phyloP scores from a whole-genome alignment of 2,888 invertebrate genomes.

The Syrphus vitripennis region DNA sequence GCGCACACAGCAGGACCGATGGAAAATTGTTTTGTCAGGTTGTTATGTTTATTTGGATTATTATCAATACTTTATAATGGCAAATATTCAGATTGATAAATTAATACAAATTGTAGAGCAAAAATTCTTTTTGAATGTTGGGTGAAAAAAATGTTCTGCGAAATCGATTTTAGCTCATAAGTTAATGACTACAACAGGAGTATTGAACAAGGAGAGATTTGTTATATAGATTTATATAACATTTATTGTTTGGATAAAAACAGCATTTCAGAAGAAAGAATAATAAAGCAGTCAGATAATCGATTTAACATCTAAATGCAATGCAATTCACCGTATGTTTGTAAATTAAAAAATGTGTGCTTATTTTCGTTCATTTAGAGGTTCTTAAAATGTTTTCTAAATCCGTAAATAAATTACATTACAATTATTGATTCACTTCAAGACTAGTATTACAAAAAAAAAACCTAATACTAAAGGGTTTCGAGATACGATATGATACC shows the following conservation, averaged over 20 bases:
- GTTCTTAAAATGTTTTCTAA: too few species aligned
- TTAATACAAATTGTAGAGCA: slow-evolving; percentile 1
- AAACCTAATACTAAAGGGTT: too few species aligned
- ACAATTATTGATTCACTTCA: too few species aligned
- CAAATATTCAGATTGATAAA: slow-evolving; percentile 48
- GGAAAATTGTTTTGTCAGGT: slow-evolving; percentile 46
- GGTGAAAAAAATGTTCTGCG: slow-evolving; percentile 41
- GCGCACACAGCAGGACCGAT: slow-evolving; percentile 39
- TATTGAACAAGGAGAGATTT: slow-evolving; percentile 23
- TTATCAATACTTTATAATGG: slow-evolving; percentile 50
- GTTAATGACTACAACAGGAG: background rate
- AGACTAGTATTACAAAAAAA: too few species aligned
- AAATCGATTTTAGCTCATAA: slow-evolving; percentile 28
- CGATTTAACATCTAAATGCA: background rate
- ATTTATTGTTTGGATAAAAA: background rate
- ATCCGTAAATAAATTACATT: too few species aligned
- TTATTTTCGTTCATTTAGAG: too few species aligned
- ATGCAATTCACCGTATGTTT: too few species aligned
- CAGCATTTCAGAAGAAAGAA: background rate
- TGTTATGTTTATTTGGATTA: slow-evolving; percentile 30
- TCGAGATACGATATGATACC: too few species aligned
- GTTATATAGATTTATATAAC: slow-evolving; percentile 22
- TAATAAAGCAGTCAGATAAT: background rate
- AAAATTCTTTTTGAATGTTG: slow-evolving; percentile 33
- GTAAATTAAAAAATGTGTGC: too few species aligned